Percentiles rank a stretch among this genome's conserved stretches.
phyloP scores from a whole-genome alignment of 2,797 vertebrate genomes.

The Anas bernieri region DNA sequence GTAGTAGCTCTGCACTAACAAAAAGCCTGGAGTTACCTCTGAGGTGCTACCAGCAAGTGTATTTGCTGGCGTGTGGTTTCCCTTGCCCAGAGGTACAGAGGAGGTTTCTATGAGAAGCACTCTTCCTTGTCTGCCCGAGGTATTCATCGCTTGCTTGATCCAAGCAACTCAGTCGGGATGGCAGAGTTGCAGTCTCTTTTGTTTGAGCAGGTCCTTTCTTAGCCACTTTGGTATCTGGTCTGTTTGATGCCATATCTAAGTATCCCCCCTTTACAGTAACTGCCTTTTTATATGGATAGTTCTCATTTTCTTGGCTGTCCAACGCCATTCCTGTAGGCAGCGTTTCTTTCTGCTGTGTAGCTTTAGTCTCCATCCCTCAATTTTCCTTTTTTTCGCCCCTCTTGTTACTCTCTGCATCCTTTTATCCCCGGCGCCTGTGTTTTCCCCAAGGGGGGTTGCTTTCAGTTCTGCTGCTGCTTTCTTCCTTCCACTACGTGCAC shows the following conservation, averaged over 20 bases:
- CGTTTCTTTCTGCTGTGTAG: not conserved
- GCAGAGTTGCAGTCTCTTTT: not conserved
- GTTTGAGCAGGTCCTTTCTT: not conserved
- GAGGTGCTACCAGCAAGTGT: not conserved
- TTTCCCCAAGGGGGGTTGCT: constrained; percentile 6
- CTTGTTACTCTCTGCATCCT: not conserved
- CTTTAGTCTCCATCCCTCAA: not conserved
- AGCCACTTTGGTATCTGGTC: not conserved
- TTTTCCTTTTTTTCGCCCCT: constrained; percentile 14
- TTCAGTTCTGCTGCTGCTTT: constrained; percentile 30
- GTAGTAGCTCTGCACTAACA: not conserved
- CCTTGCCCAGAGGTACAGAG: not conserved
- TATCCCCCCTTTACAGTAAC: not conserved
- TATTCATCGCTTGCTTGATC: not conserved
- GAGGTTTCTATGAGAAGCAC: not conserved
- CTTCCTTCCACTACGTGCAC: not conserved
- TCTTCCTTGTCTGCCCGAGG: not conserved
- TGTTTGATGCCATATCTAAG: not conserved
- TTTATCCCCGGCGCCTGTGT: constrained; percentile 25
- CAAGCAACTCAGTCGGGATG: not conserved
- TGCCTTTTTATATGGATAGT: not conserved
- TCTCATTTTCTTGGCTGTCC: not conserved
- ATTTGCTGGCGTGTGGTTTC: not conserved
- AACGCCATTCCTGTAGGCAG: not conserved
- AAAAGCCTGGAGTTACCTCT: constrained; percentile 7